phyloP scores from a whole-genome alignment of 2,888 invertebrate species.

The Drosophila flavopinicola region DNA sequence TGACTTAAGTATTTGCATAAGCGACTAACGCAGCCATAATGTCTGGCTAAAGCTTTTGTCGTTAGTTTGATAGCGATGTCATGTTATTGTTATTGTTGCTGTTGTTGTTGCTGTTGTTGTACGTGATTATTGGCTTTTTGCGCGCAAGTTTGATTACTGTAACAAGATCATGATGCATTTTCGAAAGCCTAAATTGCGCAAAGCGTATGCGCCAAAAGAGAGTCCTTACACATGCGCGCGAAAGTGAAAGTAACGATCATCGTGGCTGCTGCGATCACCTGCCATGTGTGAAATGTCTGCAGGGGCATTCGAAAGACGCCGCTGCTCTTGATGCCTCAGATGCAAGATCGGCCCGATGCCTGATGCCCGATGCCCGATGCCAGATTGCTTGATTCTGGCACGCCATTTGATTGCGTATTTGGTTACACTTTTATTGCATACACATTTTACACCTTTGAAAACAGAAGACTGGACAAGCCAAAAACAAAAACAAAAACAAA shows the following conservation, averaged over 20 bases:
- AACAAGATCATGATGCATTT: constrained; percentile 78
- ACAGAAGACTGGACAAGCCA: no score
- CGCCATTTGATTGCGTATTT: constrained; percentile 2
- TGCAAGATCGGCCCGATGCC: constrained; percentile 3
- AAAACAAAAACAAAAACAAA: no score
- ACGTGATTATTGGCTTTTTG: constrained; percentile 67
- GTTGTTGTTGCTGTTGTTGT: constrained; percentile 24
- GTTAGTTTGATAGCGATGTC: constrained; percentile 51
- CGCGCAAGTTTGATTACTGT: constrained; percentile 65
- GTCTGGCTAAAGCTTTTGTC: constrained; percentile 14
- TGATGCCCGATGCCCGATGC: constrained; percentile 15
- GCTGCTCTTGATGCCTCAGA: constrained; percentile 7
- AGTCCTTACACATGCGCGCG: constrained; percentile 54
- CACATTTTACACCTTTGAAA: no score
- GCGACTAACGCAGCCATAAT: constrained; percentile 21
- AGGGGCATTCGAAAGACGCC: constrained; percentile 36
- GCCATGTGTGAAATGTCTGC: constrained; percentile 55
- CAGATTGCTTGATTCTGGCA: constrained; percentile 28
- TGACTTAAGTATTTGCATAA: constrained; percentile 46
- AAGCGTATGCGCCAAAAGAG: constrained; percentile 31
- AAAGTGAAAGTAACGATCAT: constrained; percentile 63
- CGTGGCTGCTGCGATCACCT: constrained; percentile 48
- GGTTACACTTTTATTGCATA: background rate
- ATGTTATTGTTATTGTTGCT: constrained; percentile 23
- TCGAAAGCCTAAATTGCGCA: constrained; percentile 66